These are phyloP conservation scores for Monopterus albus DNA, from an alignment of 2,113 vertebrate genomes.

Conservation along the genomic window DNA sequence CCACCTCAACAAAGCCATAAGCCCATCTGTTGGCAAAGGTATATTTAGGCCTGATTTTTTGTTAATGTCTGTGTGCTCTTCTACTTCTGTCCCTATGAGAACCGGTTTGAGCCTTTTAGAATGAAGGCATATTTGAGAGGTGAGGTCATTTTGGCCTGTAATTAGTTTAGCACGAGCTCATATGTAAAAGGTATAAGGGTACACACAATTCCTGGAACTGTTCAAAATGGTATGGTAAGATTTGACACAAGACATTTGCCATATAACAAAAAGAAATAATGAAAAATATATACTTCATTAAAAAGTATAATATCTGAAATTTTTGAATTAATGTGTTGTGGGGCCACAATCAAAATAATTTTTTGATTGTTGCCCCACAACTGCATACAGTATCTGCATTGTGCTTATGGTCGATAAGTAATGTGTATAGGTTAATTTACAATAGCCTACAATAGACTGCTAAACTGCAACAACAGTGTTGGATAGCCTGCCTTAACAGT, in stretches of 20 bases:
- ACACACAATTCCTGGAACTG: not conserved
- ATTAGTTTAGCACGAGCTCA: conserved; percentile 4
- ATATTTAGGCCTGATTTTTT: conserved; percentile 42
- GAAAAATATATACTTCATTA: too few relatives aligned
- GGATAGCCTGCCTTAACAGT: not conserved
- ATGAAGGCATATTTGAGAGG: conserved; percentile 38
- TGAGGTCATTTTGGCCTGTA: conserved; percentile 23
- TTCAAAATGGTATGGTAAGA: not conserved
- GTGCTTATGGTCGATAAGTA: conserved; percentile 25
- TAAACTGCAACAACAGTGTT: too few relatives aligned
- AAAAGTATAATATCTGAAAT: too few relatives aligned
- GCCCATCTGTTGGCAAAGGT: conserved; percentile 79
- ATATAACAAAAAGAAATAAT: not conserved
- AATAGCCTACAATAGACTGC: conserved; percentile 7
- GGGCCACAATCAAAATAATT: too few relatives aligned
- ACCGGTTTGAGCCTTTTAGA: conserved; percentile 34
- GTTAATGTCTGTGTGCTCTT: conserved; percentile 37
- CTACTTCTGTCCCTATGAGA: conserved; percentile 54
- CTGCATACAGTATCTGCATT: too few relatives aligned
- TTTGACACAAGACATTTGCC: not conserved
- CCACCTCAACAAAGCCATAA: conserved; percentile 76
- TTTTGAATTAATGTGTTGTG: too few relatives aligned
- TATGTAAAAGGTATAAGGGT: not conserved
- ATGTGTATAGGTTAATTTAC: conserved; percentile 35
- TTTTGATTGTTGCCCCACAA: too few relatives aligned